phyloP scores from a whole-genome alignment of 2,888 invertebrate genomes.

The Caenorhabditis sp. region DNA sequence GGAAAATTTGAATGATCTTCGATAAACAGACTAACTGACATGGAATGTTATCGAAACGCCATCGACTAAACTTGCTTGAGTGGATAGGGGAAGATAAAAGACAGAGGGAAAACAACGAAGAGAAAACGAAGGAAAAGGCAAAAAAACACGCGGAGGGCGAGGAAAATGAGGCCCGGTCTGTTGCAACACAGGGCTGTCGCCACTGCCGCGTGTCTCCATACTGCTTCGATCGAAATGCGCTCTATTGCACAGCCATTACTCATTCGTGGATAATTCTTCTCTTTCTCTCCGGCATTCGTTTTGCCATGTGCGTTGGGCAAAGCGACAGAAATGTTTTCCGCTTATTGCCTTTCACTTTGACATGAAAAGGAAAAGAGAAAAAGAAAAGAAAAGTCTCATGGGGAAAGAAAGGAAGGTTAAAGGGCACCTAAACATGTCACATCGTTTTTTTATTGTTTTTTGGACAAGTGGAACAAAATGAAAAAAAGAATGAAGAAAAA shows the following conservation, averaged over 20 bases:
- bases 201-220: not conserved
- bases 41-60: conserved; percentile 31
- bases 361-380: conserved; percentile 3
- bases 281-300: not conserved
- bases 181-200: conserved; percentile 35
- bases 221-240: conserved; percentile 31
- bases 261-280: conserved; percentile 12
- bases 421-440: conserved; percentile 2
- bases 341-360: conserved; percentile 8
- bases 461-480: not conserved
- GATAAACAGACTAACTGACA: conserved; percentile 23
- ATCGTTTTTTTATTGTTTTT: not conserved
- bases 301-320: not conserved
- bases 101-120: not conserved
- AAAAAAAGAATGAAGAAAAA: not conserved
- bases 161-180: conserved; percentile 46
- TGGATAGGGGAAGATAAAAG: conserved; percentile 17
- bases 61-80: conserved; percentile 48
- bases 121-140: conserved; percentile 6
- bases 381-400: not conserved
- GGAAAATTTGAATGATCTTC: conserved; percentile 25
- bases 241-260: conserved; percentile 34
- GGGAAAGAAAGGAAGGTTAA: not conserved
- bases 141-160: conserved; percentile 44
- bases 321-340: conserved; percentile 4